Percentiles rank a stretch among this genome's conserved stretches.
phyloP scores from a whole-genome alignment of 2,888 invertebrate species.

The Hyppa rectilinea region DNA sequence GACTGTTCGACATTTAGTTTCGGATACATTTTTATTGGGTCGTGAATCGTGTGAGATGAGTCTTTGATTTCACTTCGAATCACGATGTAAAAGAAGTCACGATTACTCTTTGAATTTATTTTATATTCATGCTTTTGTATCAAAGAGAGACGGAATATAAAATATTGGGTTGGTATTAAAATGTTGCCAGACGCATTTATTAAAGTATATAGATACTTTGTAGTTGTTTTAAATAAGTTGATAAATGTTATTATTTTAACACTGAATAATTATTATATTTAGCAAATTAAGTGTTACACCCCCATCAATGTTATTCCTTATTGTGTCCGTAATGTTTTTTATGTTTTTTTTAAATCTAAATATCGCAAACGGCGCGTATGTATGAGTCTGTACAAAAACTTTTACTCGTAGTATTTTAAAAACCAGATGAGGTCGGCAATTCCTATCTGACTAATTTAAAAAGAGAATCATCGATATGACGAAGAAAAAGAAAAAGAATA shows the following conservation, averaged over 20 bases:
- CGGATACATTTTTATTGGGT: slow-evolving; percentile 61
- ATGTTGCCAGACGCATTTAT: slow-evolving; percentile 5
- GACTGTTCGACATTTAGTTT: slow-evolving; percentile 66
- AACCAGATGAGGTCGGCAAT: too few species aligned
- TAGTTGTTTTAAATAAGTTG: not conserved
- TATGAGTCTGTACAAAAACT: too few species aligned
- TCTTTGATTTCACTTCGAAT: slow-evolving; percentile 66
- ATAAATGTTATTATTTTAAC: not conserved
- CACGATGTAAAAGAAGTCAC: slow-evolving; percentile 62
- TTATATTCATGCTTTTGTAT: slow-evolving; percentile 47
- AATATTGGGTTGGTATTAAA: not conserved
- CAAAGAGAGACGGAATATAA: slow-evolving; percentile 7
- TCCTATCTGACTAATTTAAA: too few species aligned
- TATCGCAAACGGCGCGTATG: too few species aligned
- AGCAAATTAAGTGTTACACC: not conserved
- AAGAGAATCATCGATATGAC: too few species aligned
- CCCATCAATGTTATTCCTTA: too few species aligned
- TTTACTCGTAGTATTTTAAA: too few species aligned
- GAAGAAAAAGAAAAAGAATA: too few species aligned
- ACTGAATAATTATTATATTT: not conserved
- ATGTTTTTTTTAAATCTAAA: too few species aligned
- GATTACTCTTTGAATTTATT: slow-evolving; percentile 58
- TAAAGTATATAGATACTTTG: not conserved
- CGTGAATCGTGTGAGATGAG: slow-evolving; percentile 70
- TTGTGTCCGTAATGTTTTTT: too few species aligned